Evolutionary conservation across 2,888 invertebrate species (phyloP), one percentile per base, ranked within the genome.

Genomic region (Oxyteleia sp.): DNA sequence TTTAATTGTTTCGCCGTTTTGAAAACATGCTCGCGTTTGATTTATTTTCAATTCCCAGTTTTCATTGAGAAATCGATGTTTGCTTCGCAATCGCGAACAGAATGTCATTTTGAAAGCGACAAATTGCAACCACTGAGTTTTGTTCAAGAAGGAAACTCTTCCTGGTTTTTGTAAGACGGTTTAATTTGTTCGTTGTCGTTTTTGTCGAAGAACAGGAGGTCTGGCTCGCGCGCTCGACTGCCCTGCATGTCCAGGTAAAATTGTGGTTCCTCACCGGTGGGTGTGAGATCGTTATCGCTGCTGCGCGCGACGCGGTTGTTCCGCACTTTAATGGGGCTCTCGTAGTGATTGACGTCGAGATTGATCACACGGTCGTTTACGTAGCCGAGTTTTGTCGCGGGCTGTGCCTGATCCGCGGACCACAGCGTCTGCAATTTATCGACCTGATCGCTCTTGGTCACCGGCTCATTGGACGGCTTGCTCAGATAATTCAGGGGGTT

Each of bases 161-260:
- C 82, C 38, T 64, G 29, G 13, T 83, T 78, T 35, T 78, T 78
- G 29, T 83, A 83, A 16, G 23, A 2, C 3, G 71, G 29, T 11
- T 23, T 49, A 5, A 16, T 10, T 35, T 75, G 71, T 64, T 76
- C 71, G 4, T 45, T 59, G 23, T 88, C 87, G 29, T 83, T 72
- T 47, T 86, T 89, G 55, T 87, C 88, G 45, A 89, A 88, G 4
- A 87, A 82, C 11, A 92, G 76, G 0, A 92, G 88, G 72, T 92
- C 89, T 7, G 89, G 88, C 5, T 89, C 85, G 23, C 88, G 88
- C 0, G 61, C 53, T 18, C 89, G 90, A 26, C 85, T 89, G 0
- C 92, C 92, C 45, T 91, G 89, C 93, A 93, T 93, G 53, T 93
- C 93, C 55, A 93, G 91, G 64, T 93, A 93, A 2, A 92, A 92